Conservation (phyloP, 2,113 vertebrate species). For the Pituophis catenifer region DNA sequence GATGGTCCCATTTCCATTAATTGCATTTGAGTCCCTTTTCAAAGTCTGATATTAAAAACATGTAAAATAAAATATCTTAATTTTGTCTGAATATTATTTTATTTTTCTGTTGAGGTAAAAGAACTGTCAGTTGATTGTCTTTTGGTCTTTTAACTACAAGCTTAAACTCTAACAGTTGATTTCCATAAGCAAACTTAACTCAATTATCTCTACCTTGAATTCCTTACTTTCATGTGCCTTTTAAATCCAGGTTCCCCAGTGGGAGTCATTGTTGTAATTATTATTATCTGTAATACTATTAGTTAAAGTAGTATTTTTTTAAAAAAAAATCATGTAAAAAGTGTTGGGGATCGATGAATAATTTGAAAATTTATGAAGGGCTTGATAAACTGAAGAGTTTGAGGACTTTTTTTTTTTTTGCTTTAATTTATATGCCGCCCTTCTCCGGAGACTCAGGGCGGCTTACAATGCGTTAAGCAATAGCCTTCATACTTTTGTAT, state of each 20-base stretch:
- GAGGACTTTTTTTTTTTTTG: neutral
- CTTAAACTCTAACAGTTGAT: accelerated
- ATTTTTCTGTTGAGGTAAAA: neutral
- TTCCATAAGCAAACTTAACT: neutral
- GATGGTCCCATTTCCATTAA: neutral
- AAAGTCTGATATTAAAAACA: neutral
- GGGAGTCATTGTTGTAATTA: neutral
- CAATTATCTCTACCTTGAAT: neutral
- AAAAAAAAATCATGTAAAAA: neutral
- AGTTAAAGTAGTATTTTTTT: neutral
- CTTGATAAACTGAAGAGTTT: neutral
- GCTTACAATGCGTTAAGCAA: too few relatives aligned
- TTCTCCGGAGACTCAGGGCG: too few relatives aligned
- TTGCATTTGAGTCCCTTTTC: neutral
- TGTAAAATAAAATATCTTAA: neutral
- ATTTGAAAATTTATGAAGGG: neutral
- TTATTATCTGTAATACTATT: neutral
- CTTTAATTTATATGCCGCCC: too few relatives aligned
- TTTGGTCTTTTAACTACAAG: neutral
- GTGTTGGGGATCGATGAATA: neutral
- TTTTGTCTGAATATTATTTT: neutral
- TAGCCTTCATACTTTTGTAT: too few relatives aligned
- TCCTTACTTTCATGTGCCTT: neutral
- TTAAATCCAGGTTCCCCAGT: neutral
- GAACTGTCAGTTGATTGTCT: neutral